Evolutionary conservation across 2,888 invertebrate species (phyloP).

Genomic region (Idaea aversata): DNA sequence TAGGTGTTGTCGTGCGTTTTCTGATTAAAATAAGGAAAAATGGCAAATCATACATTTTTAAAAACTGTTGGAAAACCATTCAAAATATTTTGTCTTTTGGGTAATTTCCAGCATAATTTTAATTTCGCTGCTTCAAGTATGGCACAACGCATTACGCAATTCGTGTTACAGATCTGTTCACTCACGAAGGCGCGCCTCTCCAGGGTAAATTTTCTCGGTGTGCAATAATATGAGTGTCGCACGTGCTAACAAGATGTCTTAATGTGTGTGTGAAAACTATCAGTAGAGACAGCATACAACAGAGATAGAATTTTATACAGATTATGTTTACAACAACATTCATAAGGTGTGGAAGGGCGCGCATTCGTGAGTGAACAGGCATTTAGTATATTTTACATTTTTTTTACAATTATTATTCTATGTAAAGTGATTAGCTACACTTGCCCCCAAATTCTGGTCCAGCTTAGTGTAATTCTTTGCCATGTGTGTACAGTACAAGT

Average conservation of each 20-base stretch:
- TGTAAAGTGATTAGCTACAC: constrained; percentile 1
- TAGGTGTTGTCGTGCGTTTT: background rate
- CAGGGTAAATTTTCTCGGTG: no score
- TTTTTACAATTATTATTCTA: background rate
- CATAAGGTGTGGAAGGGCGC: no score
- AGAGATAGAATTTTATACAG: no score
- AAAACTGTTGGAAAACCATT: background rate
- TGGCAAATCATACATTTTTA: background rate
- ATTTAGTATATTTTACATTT: background rate
- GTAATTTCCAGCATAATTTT: background rate
- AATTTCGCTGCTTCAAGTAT: background rate
- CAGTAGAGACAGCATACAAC: no score
- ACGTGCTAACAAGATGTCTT: no score
- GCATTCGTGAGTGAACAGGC: no score
- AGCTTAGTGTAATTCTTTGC: constrained; percentile 44
- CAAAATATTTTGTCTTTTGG: background rate
- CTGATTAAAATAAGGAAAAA: background rate
- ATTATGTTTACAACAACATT: no score
- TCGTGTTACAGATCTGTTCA: background rate
- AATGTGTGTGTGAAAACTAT: no score
- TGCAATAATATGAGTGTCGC: no score
- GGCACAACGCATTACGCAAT: background rate
- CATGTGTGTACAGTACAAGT: constrained; percentile 72
- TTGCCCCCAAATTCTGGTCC: background rate
- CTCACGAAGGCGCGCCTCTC: no score